phyloP scores from a whole-genome alignment of 1,140 invertebrate species.

The Neodiprion pinetum region DNA sequence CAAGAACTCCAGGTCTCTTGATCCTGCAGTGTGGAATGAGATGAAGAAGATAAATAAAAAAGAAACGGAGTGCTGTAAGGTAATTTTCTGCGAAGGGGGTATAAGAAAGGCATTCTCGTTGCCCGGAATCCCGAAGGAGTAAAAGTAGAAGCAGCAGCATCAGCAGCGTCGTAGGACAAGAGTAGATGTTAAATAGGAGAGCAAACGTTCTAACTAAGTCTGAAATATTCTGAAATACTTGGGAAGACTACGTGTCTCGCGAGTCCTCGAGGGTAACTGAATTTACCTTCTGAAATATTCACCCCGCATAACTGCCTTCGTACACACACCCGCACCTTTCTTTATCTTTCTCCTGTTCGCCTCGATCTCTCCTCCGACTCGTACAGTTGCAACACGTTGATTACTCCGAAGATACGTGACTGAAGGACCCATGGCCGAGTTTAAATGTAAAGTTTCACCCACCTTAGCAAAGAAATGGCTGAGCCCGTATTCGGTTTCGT shows the following conservation, averaged over 20 bases:
- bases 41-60: background rate
- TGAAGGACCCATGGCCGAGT: too few species aligned
- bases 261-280: constrained; percentile 58
- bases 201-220: constrained; percentile 61
- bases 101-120: constrained; percentile 15
- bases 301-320: constrained; percentile 53
- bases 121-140: constrained; percentile 22
- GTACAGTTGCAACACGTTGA: background rate
- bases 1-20: background rate
- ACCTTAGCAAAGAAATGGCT: too few species aligned
- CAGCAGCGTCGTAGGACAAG: constrained; percentile 35
- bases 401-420: too few species aligned
- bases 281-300: constrained; percentile 61
- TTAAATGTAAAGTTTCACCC: too few species aligned
- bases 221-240: constrained; percentile 54
- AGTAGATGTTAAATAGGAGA: constrained; percentile 53
- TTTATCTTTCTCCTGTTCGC: constrained; percentile 21
- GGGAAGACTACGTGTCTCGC: constrained; percentile 51
- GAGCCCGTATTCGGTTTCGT: too few species aligned
- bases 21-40: background rate
- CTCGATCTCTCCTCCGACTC: background rate
- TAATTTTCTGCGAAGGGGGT: background rate
- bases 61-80: background rate
- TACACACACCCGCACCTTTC: constrained; percentile 51
- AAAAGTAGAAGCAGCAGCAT: constrained; percentile 28